Evolutionary conservation across 1,140 invertebrate genomes (phyloP), one percentile per base, ranked within the genome.

Genomic region (Leguminivora glycinivorella): DNA sequence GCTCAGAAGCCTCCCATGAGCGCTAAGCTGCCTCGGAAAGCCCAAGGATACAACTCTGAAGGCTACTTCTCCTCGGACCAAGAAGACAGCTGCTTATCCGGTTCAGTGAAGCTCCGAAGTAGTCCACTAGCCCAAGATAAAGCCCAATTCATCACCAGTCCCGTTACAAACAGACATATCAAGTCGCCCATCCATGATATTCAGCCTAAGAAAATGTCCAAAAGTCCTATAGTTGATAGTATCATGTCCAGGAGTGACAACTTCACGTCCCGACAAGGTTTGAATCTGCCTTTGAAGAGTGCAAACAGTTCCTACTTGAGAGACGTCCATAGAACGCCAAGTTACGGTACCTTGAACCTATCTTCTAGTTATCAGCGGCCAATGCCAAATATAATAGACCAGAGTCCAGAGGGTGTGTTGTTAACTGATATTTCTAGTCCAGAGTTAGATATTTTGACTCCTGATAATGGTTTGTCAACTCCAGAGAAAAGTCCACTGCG

Each of bases 51-150:
- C 79, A 94, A 95, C 83, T 95, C 94, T 1, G 94, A 95, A 82
- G 94, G 94, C 10, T 95, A 95, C 75, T 95, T 95, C 82, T 95
- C 94, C 10, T 94, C 93, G 4, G 94, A 95, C 77, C 94, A 94
- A 82, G 93, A 94, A 79, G 94, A 94, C 77, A 93, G 83, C 74
- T 82, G 83, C 56, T 74, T 88, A 4, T 89, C 83, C 43, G 86
- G 84, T 22, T 92, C 80, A 29, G 77, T 85, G 38, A 93, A 87
- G 75, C 76, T 84, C 1, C 75, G 81, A 26, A 87, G 80, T 29
- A 90, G 85, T 78, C 85, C 87, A 4, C 43, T 89, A 75, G 77
- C 88, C 60, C 87, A 88, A 79, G 68, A 68, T 34, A 78, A 74
- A 77, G 56, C 66, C 79, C 52, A 67, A 58, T 38, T 58, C 68